phyloP scores from a whole-genome alignment of 2,888 invertebrate genomes.

The Trissonchulus sp. region DNA sequence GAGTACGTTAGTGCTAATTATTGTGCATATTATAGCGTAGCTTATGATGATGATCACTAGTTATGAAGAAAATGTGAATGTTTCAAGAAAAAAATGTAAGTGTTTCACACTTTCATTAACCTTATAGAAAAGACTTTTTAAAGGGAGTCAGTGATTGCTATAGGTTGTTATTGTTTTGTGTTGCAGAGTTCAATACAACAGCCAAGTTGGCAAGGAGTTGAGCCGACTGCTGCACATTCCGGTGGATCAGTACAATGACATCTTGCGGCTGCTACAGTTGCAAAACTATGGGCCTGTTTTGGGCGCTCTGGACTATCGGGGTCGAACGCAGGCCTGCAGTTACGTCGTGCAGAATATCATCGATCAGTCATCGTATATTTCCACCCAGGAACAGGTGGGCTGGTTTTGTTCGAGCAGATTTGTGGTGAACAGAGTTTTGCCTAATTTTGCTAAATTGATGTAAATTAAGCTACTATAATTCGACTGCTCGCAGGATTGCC shows the following conservation, averaged over 20 bases:
- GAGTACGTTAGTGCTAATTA: no score
- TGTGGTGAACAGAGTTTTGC: neutral
- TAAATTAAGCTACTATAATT: no score
- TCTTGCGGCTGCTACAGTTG: conserved; percentile 75
- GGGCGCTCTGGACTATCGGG: conserved; percentile 74
- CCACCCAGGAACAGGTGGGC: conserved; percentile 76
- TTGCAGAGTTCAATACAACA: conserved; percentile 67
- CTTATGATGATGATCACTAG: no score
- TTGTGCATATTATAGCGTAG: no score
- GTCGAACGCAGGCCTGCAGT: conserved; percentile 73
- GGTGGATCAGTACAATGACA: conserved; percentile 85
- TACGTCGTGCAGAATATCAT: conserved; percentile 82
- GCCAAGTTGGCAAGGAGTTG: conserved; percentile 82
- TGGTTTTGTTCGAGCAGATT: neutral
- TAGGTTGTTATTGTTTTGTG: no score
- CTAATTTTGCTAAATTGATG: no score
- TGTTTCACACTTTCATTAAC: no score
- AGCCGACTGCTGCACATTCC: conserved; percentile 87
- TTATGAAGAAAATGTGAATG: no score
- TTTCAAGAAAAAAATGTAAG: no score
- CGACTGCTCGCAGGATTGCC: no score
- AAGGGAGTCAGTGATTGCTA: no score
- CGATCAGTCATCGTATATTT: conserved; percentile 74
- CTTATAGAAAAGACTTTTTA: no score
- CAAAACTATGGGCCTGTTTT: conserved; percentile 79